A percentile compares a stretch with the other conserved stretches of the same genome.
Evolutionary conservation across 2,888 invertebrate genomes (phyloP).

Genomic region (Ectropis crepuscularia): DNA sequence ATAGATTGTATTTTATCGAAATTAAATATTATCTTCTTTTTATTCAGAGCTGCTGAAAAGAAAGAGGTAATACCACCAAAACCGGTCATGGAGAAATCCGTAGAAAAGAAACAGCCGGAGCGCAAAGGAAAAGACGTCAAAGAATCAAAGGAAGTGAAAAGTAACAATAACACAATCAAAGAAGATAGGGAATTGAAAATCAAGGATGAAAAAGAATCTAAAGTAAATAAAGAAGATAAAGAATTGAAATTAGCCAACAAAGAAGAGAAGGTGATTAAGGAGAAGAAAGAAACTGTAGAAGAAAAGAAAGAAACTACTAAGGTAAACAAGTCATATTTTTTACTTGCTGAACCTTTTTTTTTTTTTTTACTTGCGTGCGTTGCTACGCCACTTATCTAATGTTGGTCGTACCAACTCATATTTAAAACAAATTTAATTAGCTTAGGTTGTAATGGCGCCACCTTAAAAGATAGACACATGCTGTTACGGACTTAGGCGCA

Average conservation of each 20-base stretch:
- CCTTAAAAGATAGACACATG: too few relatives aligned
- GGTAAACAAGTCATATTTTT: neutral
- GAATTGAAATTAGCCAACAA: slow-evolving; percentile 39
- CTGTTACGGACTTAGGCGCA: too few relatives aligned
- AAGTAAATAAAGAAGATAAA: slow-evolving; percentile 31
- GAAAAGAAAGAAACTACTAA: slow-evolving; percentile 33
- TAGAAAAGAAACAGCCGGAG: slow-evolving; percentile 48
- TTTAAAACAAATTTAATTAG: too few relatives aligned
- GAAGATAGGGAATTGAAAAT: slow-evolving; percentile 52
- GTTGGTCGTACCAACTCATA: too few relatives aligned
- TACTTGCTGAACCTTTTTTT: too few relatives aligned
- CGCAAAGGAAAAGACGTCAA: slow-evolving; percentile 75
- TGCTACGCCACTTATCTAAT: too few relatives aligned
- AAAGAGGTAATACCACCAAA: slow-evolving; percentile 51
- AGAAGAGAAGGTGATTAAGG: slow-evolving; percentile 47
- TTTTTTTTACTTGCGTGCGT: too few relatives aligned
- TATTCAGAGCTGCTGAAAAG: slow-evolving; percentile 59
- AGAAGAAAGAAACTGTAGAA: slow-evolving; percentile 42
- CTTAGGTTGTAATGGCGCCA: too few relatives aligned
- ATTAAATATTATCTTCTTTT: slow-evolving; percentile 2
- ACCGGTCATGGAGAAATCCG: slow-evolving; percentile 51
- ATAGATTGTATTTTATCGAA: neutral
- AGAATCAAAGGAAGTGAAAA: slow-evolving; percentile 62
- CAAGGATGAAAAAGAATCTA: slow-evolving; percentile 38
- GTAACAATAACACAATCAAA: slow-evolving; percentile 53